Percentiles rank a stretch among this genome's conserved stretches.
phyloP scores from a whole-genome alignment of 2,113 vertebrate species.

The Catharus bicknelli region DNA sequence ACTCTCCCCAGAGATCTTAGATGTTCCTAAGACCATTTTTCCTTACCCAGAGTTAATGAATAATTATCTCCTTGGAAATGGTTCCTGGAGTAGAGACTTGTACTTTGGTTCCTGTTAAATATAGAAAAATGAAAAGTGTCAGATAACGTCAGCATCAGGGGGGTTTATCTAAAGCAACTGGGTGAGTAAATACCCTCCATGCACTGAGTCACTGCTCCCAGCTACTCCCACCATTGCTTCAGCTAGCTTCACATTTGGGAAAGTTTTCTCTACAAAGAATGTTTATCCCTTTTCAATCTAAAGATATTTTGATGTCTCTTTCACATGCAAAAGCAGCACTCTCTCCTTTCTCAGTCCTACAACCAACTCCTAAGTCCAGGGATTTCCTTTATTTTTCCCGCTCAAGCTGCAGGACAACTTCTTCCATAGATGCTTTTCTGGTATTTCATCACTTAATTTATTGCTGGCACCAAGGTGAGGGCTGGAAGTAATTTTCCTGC shows the following conservation, averaged over 20 bases:
- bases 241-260: neutral
- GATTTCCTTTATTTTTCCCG: neutral
- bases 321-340: neutral
- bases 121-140: slow-evolving; percentile 23
- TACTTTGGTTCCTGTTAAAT: slow-evolving; percentile 40
- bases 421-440: neutral
- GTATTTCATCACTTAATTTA: neutral
- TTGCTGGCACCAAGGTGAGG: neutral
- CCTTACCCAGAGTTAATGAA: slow-evolving; percentile 57
- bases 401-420: neutral
- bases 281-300: neutral
- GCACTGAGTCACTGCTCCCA: neutral
- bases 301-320: neutral
- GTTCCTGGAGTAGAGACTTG: slow-evolving; percentile 3
- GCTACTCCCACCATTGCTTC: neutral
- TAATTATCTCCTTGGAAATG: slow-evolving; percentile 56
- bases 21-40: slow-evolving; percentile 38
- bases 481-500: neutral
- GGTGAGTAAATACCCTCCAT: neutral
- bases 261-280: neutral
- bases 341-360: neutral
- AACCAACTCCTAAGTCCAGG: neutral
- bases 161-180: slow-evolving; percentile 2
- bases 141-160: neutral
- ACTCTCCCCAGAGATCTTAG: slow-evolving; percentile 19